These are phyloP conservation scores for Argyresthia albistria DNA, from an alignment of 2,888 invertebrate species.

Conservation along the genomic window DNA sequence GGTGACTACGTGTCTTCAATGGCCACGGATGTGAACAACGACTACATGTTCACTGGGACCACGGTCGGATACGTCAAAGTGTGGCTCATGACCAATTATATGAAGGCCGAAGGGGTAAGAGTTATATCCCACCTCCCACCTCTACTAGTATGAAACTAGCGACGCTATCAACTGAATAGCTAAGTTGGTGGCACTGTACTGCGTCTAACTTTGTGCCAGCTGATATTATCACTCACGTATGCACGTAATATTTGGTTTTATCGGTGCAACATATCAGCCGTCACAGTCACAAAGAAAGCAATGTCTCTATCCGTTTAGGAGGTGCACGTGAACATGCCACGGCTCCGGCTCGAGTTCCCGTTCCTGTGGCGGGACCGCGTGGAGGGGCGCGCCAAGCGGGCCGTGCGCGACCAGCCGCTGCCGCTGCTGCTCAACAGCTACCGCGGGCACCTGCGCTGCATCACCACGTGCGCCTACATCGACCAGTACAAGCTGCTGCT, in stretches of 20 bases:
- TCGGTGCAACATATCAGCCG: too few species aligned
- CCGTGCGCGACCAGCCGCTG: constrained; percentile 70
- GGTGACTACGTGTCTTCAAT: constrained; percentile 79
- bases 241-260: too few species aligned
- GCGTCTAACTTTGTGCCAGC: too few species aligned
- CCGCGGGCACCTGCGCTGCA: constrained; percentile 78
- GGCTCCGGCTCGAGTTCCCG: constrained; percentile 77
- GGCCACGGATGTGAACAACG: constrained; percentile 78
- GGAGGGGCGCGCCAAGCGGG: constrained; percentile 78
- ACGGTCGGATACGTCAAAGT: constrained; percentile 84
- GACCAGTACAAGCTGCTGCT: constrained; percentile 77
- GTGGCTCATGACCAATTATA: constrained; percentile 82
- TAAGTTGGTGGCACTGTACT: too few species aligned
- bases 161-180: too few species aligned
- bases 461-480: constrained; percentile 78
- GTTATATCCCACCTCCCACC: too few species aligned
- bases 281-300: too few species aligned
- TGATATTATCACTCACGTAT: too few species aligned
- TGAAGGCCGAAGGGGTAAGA: constrained; percentile 35
- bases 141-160: too few species aligned
- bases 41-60: constrained; percentile 80
- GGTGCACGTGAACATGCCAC: constrained; percentile 71
- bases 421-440: constrained; percentile 80
- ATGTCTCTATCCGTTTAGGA: not conserved
- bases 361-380: constrained; percentile 80